phyloP scores from a whole-genome alignment of 2,113 vertebrate species.

The Gavialis gangeticus region DNA sequence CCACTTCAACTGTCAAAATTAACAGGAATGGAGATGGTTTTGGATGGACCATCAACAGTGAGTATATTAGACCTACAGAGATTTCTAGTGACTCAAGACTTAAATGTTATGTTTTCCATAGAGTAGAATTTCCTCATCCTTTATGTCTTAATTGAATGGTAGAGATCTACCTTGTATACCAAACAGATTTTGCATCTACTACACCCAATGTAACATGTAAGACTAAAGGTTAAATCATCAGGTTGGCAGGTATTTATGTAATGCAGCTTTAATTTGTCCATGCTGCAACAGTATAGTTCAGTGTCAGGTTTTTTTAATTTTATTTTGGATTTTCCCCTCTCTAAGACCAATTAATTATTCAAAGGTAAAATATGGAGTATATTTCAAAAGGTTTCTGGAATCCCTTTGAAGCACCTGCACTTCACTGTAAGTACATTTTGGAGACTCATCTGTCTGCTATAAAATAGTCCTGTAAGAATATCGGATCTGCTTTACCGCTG shows the following conservation, averaged over 20 bases:
- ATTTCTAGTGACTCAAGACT: slow-evolving; percentile 42
- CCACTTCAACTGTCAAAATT: not conserved
- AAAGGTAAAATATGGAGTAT: slow-evolving; percentile 72
- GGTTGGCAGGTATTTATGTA: slow-evolving; percentile 59
- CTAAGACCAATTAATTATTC: slow-evolving; percentile 80
- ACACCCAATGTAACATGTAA: slow-evolving; percentile 58
- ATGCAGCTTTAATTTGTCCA: slow-evolving; percentile 43
- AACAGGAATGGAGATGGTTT: not conserved
- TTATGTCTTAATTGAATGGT: slow-evolving; percentile 48
- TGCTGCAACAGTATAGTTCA: slow-evolving; percentile 71
- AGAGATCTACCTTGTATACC: slow-evolving; percentile 31
- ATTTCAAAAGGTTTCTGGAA: slow-evolving; percentile 75
- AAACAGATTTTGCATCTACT: slow-evolving; percentile 46
- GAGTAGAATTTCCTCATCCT: slow-evolving; percentile 54
- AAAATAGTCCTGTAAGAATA: slow-evolving; percentile 58
- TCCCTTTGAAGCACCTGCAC: slow-evolving; percentile 63
- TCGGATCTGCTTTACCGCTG: slow-evolving; percentile 24
- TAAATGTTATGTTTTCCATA: slow-evolving; percentile 41
- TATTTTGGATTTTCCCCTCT: slow-evolving; percentile 37
- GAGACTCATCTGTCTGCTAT: slow-evolving; percentile 68
- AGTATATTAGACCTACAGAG: not conserved
- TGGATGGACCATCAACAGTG: not conserved
- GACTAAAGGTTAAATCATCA: slow-evolving; percentile 71
- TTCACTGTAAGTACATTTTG: slow-evolving; percentile 71
- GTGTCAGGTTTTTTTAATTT: slow-evolving; percentile 57